Conservation (phyloP, 2,888 invertebrate genomes). For the Hemithea aestivaria region DNA sequence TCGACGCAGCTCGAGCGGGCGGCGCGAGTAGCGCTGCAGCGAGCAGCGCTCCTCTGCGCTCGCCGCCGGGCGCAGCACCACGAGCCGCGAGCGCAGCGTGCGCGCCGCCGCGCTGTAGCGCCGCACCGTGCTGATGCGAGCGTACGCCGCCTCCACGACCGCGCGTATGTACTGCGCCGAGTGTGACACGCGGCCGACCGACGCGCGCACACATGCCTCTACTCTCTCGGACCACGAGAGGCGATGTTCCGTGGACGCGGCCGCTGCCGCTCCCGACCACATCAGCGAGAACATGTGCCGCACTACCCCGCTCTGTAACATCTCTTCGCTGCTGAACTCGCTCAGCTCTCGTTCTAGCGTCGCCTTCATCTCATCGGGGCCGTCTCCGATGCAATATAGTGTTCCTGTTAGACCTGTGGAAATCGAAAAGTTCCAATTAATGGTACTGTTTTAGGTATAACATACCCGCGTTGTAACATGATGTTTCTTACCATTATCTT, state of each 20-base stretch:
- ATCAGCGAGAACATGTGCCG: conserved; percentile 32
- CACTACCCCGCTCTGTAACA: conserved; percentile 32
- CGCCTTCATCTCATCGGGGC: conserved; percentile 31
- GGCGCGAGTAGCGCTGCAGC: conserved; percentile 19
- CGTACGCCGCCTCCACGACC: conserved; percentile 38
- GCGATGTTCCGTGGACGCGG: conserved; percentile 12
- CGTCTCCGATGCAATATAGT: conserved; percentile 39
- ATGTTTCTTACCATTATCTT: conserved; percentile 45
- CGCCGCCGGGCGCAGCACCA: conserved; percentile 37
- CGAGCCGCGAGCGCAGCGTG: conserved; percentile 36
- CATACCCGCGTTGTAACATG: too few species aligned
- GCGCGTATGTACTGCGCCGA: conserved; percentile 44
- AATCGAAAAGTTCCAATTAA: too few species aligned
- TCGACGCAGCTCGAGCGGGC: conserved; percentile 26
- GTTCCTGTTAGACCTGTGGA: conserved; percentile 29
- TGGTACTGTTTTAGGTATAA: too few species aligned
- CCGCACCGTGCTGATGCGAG: conserved; percentile 30
- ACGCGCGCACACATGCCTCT: conserved; percentile 27
- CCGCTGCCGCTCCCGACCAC: conserved; percentile 11
- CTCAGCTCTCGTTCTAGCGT: conserved; percentile 27
- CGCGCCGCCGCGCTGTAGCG: conserved; percentile 21
- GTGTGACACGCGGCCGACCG: conserved; percentile 35
- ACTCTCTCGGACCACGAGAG: conserved; percentile 28
- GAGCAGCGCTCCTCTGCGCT: conserved; percentile 9
- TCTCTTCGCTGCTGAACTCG: conserved; percentile 24